Evolutionary conservation across 2,888 invertebrate species (phyloP).

Genomic region (Megastigmus dorsalis): DNA sequence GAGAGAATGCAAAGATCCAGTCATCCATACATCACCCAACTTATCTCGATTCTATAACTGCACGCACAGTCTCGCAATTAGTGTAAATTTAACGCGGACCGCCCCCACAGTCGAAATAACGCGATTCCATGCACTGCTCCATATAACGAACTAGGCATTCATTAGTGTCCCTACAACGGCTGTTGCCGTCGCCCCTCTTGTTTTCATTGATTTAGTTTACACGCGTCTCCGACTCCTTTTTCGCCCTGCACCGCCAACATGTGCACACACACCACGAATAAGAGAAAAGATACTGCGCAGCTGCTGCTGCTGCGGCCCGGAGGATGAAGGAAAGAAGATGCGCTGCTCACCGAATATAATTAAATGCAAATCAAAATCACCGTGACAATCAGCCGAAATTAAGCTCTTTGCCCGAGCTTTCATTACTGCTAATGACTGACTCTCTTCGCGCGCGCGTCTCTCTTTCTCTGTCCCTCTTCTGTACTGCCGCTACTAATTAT

Average conservation of each 20-base stretch:
- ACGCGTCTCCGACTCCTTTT: background rate
- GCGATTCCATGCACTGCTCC: conserved; percentile 25
- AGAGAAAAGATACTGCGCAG: background rate
- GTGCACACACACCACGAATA: background rate
- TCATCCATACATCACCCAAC: too few relatives aligned
- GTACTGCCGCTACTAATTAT: background rate
- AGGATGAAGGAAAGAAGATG: background rate
- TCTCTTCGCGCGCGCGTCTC: conserved; percentile 25
- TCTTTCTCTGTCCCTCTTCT: conserved; percentile 25
- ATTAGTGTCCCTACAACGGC: conserved; percentile 22
- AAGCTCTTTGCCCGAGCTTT: conserved; percentile 49
- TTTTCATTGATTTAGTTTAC: conserved; percentile 41
- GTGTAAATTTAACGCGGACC: conserved; percentile 46
- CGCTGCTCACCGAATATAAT: conserved; percentile 34
- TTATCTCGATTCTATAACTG: too few relatives aligned
- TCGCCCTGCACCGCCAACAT: too few relatives aligned
- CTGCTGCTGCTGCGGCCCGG: too few relatives aligned
- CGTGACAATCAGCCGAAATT: conserved; percentile 51
- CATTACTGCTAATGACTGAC: conserved; percentile 48
- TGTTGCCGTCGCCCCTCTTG: background rate
- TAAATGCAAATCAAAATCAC: conserved; percentile 54
- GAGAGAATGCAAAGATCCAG: too few relatives aligned
- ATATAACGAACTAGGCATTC: conserved; percentile 52
- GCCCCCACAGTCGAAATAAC: conserved; percentile 30
- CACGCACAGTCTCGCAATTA: conserved; percentile 34